A percentile compares a stretch with the other conserved stretches of the same genome.
Conservation (phyloP, 2,113 vertebrate species). For the Nematolebias whitei region DNA sequence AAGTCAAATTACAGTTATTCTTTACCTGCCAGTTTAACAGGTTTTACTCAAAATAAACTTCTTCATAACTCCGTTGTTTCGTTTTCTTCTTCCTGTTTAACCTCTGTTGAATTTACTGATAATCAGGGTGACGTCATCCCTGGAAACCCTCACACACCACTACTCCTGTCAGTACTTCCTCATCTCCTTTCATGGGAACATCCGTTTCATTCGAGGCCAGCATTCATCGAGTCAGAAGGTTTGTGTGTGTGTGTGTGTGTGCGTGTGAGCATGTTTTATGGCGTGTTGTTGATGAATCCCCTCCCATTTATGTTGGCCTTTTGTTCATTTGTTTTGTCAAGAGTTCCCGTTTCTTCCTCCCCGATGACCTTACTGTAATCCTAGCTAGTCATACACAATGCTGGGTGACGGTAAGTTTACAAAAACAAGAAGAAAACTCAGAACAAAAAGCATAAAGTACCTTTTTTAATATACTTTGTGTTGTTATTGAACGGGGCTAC, state of each 20-base stretch:
- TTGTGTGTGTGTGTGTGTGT: background rate
- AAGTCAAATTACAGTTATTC: too few relatives aligned
- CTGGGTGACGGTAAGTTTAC: background rate
- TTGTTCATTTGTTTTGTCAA: background rate
- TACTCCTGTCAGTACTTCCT: background rate
- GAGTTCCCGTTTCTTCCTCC: background rate
- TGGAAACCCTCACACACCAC: background rate
- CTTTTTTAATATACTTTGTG: background rate
- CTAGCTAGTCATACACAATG: background rate
- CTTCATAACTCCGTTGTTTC: background rate
- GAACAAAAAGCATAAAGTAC: background rate
- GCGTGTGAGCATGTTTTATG: background rate
- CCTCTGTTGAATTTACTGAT: background rate
- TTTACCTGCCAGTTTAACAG: background rate
- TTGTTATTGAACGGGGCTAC: background rate
- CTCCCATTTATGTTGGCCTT: background rate
- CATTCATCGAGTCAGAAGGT: background rate
- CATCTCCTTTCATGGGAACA: constrained; percentile 40
- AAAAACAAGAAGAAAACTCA: background rate
- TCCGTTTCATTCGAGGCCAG: constrained; percentile 28
- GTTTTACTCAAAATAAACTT: background rate
- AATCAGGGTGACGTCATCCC: constrained; percentile 7
- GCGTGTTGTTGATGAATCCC: background rate
- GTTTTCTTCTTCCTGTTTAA: background rate
- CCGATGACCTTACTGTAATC: constrained; percentile 29